Evolutionary conservation across 1,140 invertebrate genomes (phyloP).

Genomic region (Philopotamus ludificatus): DNA sequence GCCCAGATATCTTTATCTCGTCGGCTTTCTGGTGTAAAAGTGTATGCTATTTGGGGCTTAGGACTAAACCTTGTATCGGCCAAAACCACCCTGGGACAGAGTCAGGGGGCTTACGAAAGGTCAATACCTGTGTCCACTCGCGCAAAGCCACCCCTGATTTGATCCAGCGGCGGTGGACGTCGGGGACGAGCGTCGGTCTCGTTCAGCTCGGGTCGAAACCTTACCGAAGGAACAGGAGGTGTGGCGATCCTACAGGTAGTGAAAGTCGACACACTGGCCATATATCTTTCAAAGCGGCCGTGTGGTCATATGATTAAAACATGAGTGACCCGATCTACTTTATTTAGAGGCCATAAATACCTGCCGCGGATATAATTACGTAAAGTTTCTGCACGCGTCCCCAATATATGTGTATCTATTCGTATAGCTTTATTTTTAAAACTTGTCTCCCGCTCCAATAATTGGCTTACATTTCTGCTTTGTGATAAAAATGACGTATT

Average conservation of each 20-base stretch:
- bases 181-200: background rate
- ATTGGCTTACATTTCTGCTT: too few relatives aligned
- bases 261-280: too few relatives aligned
- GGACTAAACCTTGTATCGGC: constrained; percentile 16
- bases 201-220: background rate
- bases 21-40: constrained; percentile 10
- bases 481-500: too few relatives aligned
- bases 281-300: background rate
- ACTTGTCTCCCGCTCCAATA: too few relatives aligned
- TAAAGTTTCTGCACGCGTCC: too few relatives aligned
- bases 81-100: background rate
- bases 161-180: background rate
- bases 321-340: too few relatives aligned
- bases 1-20: constrained; percentile 21
- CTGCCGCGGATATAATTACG: too few relatives aligned
- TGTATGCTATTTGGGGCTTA: constrained; percentile 2
- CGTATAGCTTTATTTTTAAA: too few relatives aligned
- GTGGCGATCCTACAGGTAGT: too few relatives aligned
- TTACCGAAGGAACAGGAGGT: background rate
- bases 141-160: background rate
- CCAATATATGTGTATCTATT: too few relatives aligned
- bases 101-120: constrained; percentile 3
- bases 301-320: background rate
- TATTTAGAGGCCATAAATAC: too few relatives aligned
- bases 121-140: constrained; percentile 9